These are phyloP conservation scores for Venturia canescens DNA, from an alignment of 1,140 invertebrate species.

Conservation along the genomic window DNA sequence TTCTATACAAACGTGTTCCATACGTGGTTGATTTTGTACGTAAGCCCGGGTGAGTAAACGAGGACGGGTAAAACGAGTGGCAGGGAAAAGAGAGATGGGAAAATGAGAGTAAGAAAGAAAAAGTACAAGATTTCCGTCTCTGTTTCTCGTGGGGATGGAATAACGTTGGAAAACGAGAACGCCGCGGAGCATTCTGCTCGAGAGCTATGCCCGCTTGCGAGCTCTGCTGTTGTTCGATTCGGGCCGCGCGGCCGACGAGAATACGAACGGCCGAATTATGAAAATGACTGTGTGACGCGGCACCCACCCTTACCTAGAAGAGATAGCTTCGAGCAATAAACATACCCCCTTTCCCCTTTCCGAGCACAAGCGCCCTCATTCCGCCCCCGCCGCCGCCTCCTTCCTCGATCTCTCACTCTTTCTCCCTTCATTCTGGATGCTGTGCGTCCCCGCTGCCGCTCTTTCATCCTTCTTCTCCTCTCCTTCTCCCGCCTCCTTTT, in stretches of 20 bases:
- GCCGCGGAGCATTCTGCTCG: constrained; percentile 70
- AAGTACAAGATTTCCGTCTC: constrained; percentile 8
- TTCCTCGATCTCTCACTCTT: constrained; percentile 24
- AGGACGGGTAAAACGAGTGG: constrained; percentile 26
- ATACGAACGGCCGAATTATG: constrained; percentile 80
- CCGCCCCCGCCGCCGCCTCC: constrained; percentile 10
- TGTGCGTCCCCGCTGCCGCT: constrained; percentile 10
- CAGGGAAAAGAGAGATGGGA: constrained; percentile 33
- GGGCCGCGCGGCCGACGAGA: constrained; percentile 67
- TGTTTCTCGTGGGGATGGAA: constrained; percentile 46
- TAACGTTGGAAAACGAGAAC: constrained; percentile 25
- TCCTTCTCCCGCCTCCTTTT: not conserved
- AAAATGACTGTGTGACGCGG: constrained; percentile 78
- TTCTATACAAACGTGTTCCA: not conserved
- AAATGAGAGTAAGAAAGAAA: constrained; percentile 40
- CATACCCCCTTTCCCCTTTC: constrained; percentile 64
- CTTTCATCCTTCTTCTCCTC: constrained; percentile 34
- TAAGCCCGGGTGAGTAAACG: constrained; percentile 19
- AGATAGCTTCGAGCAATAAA: constrained; percentile 76
- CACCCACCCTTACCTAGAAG: constrained; percentile 71
- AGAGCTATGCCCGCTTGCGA: constrained; percentile 69
- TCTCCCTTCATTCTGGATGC: constrained; percentile 17
- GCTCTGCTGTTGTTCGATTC: constrained; percentile 64
- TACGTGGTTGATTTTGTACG: not conserved
- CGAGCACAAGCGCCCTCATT: not conserved